Base-by-base conservation (phyloP, 2,888 invertebrate genomes). In the Tribolium freemani region DNA sequence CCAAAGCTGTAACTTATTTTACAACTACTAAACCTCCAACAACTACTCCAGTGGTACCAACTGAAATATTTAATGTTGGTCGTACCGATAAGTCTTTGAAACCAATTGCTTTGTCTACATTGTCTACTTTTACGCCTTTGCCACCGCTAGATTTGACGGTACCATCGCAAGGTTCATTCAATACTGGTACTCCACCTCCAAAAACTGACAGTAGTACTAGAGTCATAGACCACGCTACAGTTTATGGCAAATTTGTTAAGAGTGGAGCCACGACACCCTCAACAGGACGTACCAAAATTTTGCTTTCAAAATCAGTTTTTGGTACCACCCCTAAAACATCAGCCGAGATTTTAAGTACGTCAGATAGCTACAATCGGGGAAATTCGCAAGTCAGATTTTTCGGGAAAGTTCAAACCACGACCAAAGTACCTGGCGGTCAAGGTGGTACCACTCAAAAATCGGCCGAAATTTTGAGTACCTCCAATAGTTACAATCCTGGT, bases 141-240 rank as follows among this genome's bases (percentile, higher is more conserved):
- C n/a, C 60, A 10, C 1, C 51, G 9, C n/a, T 16, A 1, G 10
- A 44, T 66, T n/a, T 69, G 1, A 44, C 38, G 11, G 45, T 45
- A 53, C 66, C 71, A 5, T 6, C 38, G 0, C 10, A 20, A 10
- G 57, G 61, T n/a, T 48, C 53, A 6, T 72, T 63, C 10, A 68
- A 63, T 38, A 44, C 45, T 1, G 13, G 10, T 16, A 45, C 58
- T 45, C 38, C 44, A 1, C 2, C 10, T 4, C 44, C 48, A 5
- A 56, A 6, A 21, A 45, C 9, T 3, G 53, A 45, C 9, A 50
- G 8, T 21, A 76, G 58, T 45, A 88, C 83, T 86, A 76, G 70
- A 87, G 85, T 69, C 84, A 85, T 75, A 80, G 83, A 76, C 73
- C 80, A 78, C 86, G 89, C 81, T 86, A 87, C 79, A 84, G 86